Evolutionary conservation across 2,888 invertebrate genomes (phyloP), one percentile per base, ranked within the genome.

Genomic region (Heliconius cydno): DNA sequence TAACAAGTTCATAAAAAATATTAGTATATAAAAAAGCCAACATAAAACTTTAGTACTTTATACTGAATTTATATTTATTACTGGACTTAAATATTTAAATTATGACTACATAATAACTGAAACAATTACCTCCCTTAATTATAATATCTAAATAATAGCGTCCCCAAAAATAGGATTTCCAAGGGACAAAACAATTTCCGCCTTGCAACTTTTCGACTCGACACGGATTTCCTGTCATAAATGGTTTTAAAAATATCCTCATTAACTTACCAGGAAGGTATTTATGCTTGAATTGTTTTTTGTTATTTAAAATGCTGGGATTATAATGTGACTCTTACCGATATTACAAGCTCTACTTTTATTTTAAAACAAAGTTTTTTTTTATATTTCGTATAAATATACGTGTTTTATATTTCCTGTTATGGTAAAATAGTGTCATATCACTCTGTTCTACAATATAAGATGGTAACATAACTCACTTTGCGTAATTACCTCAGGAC

Each of bases 101-200:
- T 34, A 72, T 5, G 12, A 52, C 34, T 34, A 2, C 15, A 34
- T 60, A 70, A n/a, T n/a, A 34, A 34, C n/a, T 57, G 30, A 72
- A 72, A 72, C 72, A 72, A 30, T 72, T 30, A 73, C 34, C 65
- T 5, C 19, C 22, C 25, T 22, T 65, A 72, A 68, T 76, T 72
- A 52, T 73, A 74, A 78, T 70, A 78, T 78, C 73, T 34, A 73
- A 74, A 80, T 72, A 68, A 66, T 41, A 72, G 41, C 66, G 38
- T 77, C 76, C 76, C 30, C 72, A 30, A 73, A 68, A 73, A 79
- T 77, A 65, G 77, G 60, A 78, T 74, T 73, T 60, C 22, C 52
- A 63, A 75, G 77, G 75, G 78, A 81, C 78, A 52, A 76, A 76
- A 80, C 70, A 78, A 78, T 81, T 81, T 81, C 81, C 81, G 78